A percentile compares a stretch with the other conserved stretches of the same genome.
These are phyloP conservation scores for Thumatha senex DNA, from an alignment of 2,888 invertebrate species.

Conservation along the genomic window DNA sequence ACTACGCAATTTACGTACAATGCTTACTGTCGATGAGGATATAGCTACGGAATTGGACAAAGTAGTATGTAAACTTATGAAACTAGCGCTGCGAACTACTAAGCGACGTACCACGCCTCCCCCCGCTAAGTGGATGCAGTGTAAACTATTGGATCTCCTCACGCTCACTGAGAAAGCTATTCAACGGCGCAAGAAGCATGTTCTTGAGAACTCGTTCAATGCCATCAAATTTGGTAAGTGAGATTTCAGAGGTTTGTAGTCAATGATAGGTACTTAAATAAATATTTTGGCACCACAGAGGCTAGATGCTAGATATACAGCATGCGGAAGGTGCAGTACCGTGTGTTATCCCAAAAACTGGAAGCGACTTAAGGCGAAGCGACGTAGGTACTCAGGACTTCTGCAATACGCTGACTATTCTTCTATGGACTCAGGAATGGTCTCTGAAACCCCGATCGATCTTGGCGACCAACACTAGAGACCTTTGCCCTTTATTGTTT, in stretches of 20 bases:
- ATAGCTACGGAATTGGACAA: slow-evolving; percentile 62
- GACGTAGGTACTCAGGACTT: too few species aligned
- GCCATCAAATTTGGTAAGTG: slow-evolving; percentile 52
- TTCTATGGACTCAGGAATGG: too few species aligned
- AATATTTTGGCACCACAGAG: too few species aligned
- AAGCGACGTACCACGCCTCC: slow-evolving; percentile 47
- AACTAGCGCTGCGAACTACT: slow-evolving; percentile 58
- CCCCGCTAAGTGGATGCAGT: slow-evolving; percentile 65
- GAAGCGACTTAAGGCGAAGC: too few species aligned
- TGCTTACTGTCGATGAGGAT: slow-evolving; percentile 64
- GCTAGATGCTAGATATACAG: too few species aligned
- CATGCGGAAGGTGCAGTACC: too few species aligned
- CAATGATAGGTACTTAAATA: too few species aligned
- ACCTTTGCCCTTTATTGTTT: too few species aligned
- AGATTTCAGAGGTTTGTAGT: not conserved
- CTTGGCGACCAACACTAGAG: too few species aligned
- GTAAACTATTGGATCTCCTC: slow-evolving; percentile 66
- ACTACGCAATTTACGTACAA: slow-evolving; percentile 56
- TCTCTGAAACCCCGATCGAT: too few species aligned
- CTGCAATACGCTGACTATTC: too few species aligned
- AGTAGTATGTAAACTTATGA: slow-evolving; percentile 67
- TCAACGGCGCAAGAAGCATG: slow-evolving; percentile 52
- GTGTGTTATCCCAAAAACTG: too few species aligned
- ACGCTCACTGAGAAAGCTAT: slow-evolving; percentile 70
- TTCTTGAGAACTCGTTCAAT: slow-evolving; percentile 47